Base-by-base conservation (phyloP, 2,888 invertebrate species). In the Drosophila atripex region DNA sequence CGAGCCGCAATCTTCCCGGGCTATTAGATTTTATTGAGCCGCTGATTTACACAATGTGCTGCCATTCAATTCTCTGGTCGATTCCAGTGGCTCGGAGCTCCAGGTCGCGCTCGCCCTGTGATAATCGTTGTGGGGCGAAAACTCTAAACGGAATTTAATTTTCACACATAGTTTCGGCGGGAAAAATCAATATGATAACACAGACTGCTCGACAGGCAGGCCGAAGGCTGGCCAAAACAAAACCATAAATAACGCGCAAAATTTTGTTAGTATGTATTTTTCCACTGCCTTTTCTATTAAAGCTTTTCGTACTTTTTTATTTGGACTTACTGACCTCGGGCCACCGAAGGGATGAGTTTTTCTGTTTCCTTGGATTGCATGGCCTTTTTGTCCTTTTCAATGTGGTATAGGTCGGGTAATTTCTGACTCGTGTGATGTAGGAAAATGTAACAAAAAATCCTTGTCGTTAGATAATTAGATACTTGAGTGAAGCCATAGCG, bases 21-120 rank as follows among this genome's bases (percentile, higher is more conserved):
- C 80, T 82, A 79, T 84, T 84, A 82, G 78, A 86, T 84, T 84
- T 84, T 84, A 84, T 84, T 87, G 84, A 83, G 80, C 88, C 79
- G 77, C 86, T 84, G 84, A 84, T 84, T 84, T 87, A 84, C 78
- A 80, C 85, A 76, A 71, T 75, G 82, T 76, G 78, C 82, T 78
- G 84, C 73, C 78, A 86, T 82, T 86, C 82, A 86, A 86, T 82
- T 82, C 73, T 35, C 50, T 45, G 61, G 21, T 45, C 39, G 69
- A 30, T 23, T 32, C 18, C 56, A 28, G 38, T 12, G 45, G n/a
- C 43, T 18, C 43, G 21, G 21, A 21, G 12, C 43, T 43, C 11
- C 4, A 43, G 9, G 21, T 18, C 21, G 23, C 5, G 14, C 32
- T 41, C 61, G 45, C 39, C n/a, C 30, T n/a, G n/a, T 30, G 9